Evolutionary conservation across 2,113 vertebrate species (phyloP), one percentile per base, ranked within the genome.

Genomic region (Thamnophis sirtalis): DNA sequence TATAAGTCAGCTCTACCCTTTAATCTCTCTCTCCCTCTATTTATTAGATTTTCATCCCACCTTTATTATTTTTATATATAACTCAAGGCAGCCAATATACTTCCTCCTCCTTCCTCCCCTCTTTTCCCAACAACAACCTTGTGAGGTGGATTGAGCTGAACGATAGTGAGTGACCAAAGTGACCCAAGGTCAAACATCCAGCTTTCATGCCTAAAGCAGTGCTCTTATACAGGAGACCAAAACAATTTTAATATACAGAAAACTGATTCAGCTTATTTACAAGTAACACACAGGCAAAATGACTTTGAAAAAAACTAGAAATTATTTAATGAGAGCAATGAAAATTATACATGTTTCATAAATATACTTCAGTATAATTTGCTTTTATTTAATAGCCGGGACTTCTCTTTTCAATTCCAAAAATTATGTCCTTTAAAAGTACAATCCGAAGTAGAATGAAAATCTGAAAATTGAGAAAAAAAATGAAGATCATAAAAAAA

Each of bases 351-450:
- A 21, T 54, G 10, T 68, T 80, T 38, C 54, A 19, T 56, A 55
- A 91, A 91, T 60, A 89, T 33, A 85, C 84, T 89, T 89, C 26
- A 91, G 2, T 51, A 56, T 58, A 93, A 53, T 50, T 11, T 87
- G 33, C 49, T 56, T 88, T 53, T 17, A 7, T 13, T 58, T 58
- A 84, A 38, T 9, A 58, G 15, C 89, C 60, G 55, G 0, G 56
- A 22, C 89, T 95, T 80, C 0, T 6, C 0, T 51, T 58, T 94
- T n/a, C 17, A 91, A 92, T 95, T 95, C 91, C 91, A 90, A 94
- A 89, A 93, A 56, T 60, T 55, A 21, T 87, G 0, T n/a, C 28
- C 2, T 4, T 88, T 89, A 48, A 54, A 73, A 91, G 60, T 6
- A 89, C 68, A 95, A 80, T 2, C 86, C 13, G 55, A 89, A 49